Conservation (phyloP, 1,140 invertebrate genomes). For the Platyscapa corneri region DNA sequence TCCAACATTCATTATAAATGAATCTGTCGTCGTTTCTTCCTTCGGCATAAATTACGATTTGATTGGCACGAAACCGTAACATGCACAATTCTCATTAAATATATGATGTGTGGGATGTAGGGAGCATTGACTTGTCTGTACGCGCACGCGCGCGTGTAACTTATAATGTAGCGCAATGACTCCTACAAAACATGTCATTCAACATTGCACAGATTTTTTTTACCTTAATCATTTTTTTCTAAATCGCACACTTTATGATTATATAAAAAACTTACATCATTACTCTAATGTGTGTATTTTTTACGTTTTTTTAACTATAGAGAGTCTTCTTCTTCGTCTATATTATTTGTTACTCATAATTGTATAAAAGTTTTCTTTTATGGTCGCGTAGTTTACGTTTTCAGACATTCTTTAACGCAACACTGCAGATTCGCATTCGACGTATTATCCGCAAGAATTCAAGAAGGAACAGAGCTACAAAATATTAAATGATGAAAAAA, state of each 20-base stretch:
- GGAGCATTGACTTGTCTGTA: slow-evolving; percentile 29
- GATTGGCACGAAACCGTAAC: slow-evolving; percentile 48
- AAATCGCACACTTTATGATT: slow-evolving; percentile 23
- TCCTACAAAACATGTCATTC: slow-evolving; percentile 9
- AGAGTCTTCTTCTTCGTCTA: slow-evolving; percentile 1
- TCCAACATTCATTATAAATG: neutral
- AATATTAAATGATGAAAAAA: slow-evolving; percentile 16
- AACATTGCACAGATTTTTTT: slow-evolving; percentile 40
- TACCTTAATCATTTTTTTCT: slow-evolving; percentile 24
- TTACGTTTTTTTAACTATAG: neutral
- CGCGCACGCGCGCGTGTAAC: neutral
- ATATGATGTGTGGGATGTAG: slow-evolving; percentile 5
- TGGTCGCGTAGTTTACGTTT: slow-evolving; percentile 8
- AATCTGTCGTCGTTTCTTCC: slow-evolving; percentile 16
- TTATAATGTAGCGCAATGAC: slow-evolving; percentile 24
- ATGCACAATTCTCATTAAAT: slow-evolving; percentile 23
- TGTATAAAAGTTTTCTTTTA: slow-evolving; percentile 44
- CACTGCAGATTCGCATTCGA: slow-evolving; percentile 5
- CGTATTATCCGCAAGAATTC: neutral
- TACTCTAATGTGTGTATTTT: slow-evolving; percentile 11
- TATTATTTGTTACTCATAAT: slow-evolving; percentile 25
- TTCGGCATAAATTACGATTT: slow-evolving; percentile 44
- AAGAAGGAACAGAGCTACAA: slow-evolving; percentile 1
- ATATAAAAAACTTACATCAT: slow-evolving; percentile 45
- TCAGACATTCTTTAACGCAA: neutral